Conservation (phyloP, 2,797 vertebrate genomes). For the Pseudochaenichthys georgianus region DNA sequence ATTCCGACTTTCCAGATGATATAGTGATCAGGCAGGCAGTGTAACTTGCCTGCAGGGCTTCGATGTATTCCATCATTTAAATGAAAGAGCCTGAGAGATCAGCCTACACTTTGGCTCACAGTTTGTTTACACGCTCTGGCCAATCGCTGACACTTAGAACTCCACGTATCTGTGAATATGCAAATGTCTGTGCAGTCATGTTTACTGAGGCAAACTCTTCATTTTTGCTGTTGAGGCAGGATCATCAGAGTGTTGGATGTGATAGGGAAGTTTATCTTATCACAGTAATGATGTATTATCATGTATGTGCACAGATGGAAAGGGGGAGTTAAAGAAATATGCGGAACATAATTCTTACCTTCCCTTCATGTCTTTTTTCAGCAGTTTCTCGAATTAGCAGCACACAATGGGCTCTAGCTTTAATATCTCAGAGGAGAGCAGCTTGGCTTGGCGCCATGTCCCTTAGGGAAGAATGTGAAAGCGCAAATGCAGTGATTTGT, state of each 20-base stretch:
- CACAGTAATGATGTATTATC: slow-evolving; percentile 2
- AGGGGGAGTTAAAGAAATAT: not conserved
- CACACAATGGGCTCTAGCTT: slow-evolving; percentile 49
- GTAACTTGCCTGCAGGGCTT: slow-evolving; percentile 15
- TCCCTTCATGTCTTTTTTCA: slow-evolving; percentile 29
- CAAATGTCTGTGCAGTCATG: slow-evolving; percentile 41
- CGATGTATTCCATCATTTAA: slow-evolving; percentile 33
- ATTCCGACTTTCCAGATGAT: slow-evolving; percentile 14
- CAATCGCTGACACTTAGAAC: slow-evolving; percentile 31
- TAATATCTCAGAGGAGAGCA: slow-evolving; percentile 73
- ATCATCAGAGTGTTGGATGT: slow-evolving; percentile 6
- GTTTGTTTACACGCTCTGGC: slow-evolving; percentile 38
- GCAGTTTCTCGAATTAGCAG: slow-evolving; percentile 66
- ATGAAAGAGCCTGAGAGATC: slow-evolving; percentile 25
- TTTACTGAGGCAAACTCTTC: slow-evolving; percentile 23
- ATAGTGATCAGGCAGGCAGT: slow-evolving; percentile 6
- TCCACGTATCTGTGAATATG: slow-evolving; percentile 36
- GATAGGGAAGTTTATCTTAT: slow-evolving; percentile 7
- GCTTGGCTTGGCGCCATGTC: slow-evolving; percentile 56
- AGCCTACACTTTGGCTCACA: slow-evolving; percentile 8
- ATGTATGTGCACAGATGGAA: slow-evolving; percentile 27
- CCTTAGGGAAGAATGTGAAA: slow-evolving; percentile 59
- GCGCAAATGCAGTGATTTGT: slow-evolving; percentile 65
- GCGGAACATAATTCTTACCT: not conserved
- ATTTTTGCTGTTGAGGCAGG: slow-evolving; percentile 2